phyloP scores from a whole-genome alignment of 2,888 invertebrate genomes.

The Biston stratarius region DNA sequence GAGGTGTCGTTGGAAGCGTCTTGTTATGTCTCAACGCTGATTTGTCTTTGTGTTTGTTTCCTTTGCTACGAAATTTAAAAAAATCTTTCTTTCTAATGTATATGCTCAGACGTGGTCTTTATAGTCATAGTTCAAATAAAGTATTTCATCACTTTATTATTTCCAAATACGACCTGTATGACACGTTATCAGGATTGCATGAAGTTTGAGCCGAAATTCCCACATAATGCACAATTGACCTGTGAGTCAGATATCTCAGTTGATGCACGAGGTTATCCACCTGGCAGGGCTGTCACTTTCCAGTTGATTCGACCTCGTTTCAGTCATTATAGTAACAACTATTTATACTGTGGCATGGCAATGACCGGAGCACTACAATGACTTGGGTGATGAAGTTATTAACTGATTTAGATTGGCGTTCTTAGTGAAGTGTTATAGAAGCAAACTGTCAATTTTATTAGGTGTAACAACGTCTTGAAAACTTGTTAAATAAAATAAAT shows the following conservation, averaged over 20 bases:
- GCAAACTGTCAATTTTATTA: conserved; percentile 9
- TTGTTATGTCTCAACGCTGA: too few relatives aligned
- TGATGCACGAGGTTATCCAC: conserved; percentile 37
- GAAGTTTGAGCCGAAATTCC: conserved; percentile 4
- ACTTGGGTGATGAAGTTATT: conserved; percentile 33
- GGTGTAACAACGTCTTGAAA: background rate
- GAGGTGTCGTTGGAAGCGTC: too few relatives aligned
- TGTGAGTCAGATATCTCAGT: conserved; percentile 34
- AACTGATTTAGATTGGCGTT: conserved; percentile 21
- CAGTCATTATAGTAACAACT: background rate
- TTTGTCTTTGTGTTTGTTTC: too few relatives aligned
- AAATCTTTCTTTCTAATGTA: too few relatives aligned
- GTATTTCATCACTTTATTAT: background rate
- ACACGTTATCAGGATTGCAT: background rate
- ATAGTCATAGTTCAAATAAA: too few relatives aligned
- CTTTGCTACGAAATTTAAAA: too few relatives aligned
- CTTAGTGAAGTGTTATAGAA: background rate
- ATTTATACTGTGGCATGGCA: conserved; percentile 22
- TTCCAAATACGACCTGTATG: background rate
- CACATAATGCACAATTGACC: conserved; percentile 25
- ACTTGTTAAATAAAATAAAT: background rate
- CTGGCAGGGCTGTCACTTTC: conserved; percentile 35
- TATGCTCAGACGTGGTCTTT: too few relatives aligned
- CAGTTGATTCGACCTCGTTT: conserved; percentile 35
- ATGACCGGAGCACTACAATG: conserved; percentile 32